These are phyloP conservation scores for Echinometra lucunter DNA, from an alignment of 53 echinoderm and acorn worm genomes.

Conservation along the genomic window DNA sequence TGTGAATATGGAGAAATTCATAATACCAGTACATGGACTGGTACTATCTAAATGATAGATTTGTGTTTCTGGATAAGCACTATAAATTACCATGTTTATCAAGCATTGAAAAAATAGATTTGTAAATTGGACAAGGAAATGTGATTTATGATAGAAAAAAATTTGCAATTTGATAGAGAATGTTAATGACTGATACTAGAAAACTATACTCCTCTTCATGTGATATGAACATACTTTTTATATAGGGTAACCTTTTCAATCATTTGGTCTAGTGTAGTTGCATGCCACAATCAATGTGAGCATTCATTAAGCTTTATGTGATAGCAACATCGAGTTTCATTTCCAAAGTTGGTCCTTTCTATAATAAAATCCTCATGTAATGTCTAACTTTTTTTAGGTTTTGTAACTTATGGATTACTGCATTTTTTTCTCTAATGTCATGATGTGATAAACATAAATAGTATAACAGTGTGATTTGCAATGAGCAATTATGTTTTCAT, in stretches of 20 bases:
- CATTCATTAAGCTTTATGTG: neutral
- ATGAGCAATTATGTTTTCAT: neutral
- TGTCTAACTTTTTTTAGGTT: neutral
- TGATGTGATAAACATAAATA: constrained; percentile 7
- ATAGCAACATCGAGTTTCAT: neutral
- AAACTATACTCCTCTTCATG: neutral
- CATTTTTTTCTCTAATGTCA: neutral
- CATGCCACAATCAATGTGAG: neutral
- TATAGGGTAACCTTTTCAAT: neutral
- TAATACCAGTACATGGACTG: neutral
- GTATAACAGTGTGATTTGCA: neutral
- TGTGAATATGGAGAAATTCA: neutral
- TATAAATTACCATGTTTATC: neutral
- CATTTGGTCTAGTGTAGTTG: neutral
- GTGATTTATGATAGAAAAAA: neutral
- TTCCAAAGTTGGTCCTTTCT: neutral
- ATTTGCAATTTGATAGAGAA: too few species aligned
- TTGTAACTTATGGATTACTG: neutral
- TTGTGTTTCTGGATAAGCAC: neutral
- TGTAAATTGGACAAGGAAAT: neutral
- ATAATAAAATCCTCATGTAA: too few species aligned
- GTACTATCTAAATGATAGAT: neutral
- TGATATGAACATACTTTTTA: neutral
- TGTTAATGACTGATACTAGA: too few species aligned
- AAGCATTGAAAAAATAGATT: neutral